These are phyloP conservation scores for Noctua fimbriata DNA, from an alignment of 2,888 invertebrate genomes.

Conservation along the genomic window DNA sequence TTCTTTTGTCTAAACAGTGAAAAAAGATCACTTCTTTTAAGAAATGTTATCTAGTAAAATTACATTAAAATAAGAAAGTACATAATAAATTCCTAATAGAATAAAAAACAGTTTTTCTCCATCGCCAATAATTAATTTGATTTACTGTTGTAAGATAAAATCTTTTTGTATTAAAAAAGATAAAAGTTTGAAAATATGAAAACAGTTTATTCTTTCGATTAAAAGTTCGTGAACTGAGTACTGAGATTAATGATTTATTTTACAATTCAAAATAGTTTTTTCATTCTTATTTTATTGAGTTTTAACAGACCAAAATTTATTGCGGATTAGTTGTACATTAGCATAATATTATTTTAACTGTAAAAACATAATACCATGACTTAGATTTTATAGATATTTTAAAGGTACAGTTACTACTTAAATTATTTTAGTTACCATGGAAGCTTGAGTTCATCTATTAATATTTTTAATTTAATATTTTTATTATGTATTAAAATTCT, in stretches of 20 bases:
- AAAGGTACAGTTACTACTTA: slow-evolving; percentile 48
- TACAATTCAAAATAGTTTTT: slow-evolving; percentile 27
- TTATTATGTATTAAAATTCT: background rate
- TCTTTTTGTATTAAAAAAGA: slow-evolving; percentile 21
- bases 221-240: slow-evolving; percentile 56
- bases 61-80: background rate
- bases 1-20: background rate
- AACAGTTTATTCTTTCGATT: slow-evolving; percentile 10
- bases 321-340: slow-evolving; percentile 52
- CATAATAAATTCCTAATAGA: slow-evolving; percentile 19
- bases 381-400: slow-evolving; percentile 62
- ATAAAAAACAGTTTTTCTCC: background rate
- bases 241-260: slow-evolving; percentile 49
- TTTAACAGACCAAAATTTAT: slow-evolving; percentile 60
- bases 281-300: slow-evolving; percentile 35
- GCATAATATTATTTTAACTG: slow-evolving; percentile 52
- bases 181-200: background rate
- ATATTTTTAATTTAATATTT: background rate
- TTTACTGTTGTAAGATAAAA: background rate
- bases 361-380: slow-evolving; percentile 62
- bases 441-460: slow-evolving; percentile 2
- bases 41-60: slow-evolving; percentile 14
- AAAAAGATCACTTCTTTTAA: background rate
- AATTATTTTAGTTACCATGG: slow-evolving; percentile 43
- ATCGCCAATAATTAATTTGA: slow-evolving; percentile 6